A percentile compares a stretch with the other conserved stretches of the same genome.
These are phyloP conservation scores for Centroberyx gerrardi DNA, from an alignment of 2,797 vertebrate genomes.

Conservation along the genomic window DNA sequence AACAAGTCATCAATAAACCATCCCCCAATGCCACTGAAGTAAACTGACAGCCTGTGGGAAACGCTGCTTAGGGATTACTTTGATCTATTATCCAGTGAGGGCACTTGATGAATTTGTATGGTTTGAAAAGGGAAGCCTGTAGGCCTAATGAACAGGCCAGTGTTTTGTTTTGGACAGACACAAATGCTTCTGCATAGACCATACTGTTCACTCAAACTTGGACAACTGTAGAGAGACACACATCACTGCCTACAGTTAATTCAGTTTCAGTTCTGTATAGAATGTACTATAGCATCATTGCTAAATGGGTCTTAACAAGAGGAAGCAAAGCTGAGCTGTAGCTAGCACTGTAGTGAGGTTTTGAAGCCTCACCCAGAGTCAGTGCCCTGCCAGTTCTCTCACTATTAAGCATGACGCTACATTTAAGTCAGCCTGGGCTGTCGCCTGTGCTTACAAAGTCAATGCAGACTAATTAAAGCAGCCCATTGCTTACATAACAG, in stretches of 20 bases:
- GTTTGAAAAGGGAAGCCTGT: too few relatives aligned
- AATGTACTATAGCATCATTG: not conserved
- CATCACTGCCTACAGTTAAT: not conserved
- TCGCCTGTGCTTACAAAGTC: not conserved
- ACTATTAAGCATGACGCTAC: constrained; percentile 16
- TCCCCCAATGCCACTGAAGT: too few relatives aligned
- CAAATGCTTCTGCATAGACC: constrained; percentile 7
- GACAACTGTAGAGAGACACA: not conserved
- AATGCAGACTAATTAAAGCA: constrained; percentile 38
- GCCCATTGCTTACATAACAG: constrained; percentile 29
- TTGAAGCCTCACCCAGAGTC: not conserved
- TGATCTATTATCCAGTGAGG: too few relatives aligned
- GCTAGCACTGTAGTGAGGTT: not conserved
- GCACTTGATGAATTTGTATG: too few relatives aligned
- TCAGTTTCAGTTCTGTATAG: not conserved
- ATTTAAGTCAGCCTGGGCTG: not conserved
- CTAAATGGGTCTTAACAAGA: not conserved
- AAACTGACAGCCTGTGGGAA: too few relatives aligned
- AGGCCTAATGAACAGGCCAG: too few relatives aligned
- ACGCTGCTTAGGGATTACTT: too few relatives aligned
- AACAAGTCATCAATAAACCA: too few relatives aligned
- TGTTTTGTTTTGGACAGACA: too few relatives aligned
- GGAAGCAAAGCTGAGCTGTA: not conserved
- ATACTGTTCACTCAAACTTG: not conserved
- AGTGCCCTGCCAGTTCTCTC: constrained; percentile 11